Conservation (phyloP, 2,113 vertebrate genomes). For the Rattus rattus region DNA sequence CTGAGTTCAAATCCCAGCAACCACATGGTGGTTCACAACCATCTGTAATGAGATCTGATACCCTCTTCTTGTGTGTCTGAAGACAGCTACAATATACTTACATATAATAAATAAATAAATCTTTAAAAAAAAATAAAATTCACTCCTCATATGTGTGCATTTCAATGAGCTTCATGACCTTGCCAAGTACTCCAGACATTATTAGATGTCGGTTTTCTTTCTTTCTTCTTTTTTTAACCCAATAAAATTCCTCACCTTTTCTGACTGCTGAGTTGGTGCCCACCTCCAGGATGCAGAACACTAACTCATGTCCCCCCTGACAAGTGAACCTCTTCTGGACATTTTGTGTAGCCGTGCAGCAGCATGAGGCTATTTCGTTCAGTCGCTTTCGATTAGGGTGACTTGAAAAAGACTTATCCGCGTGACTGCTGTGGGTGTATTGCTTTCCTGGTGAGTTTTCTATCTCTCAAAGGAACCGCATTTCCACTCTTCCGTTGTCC, state of each 20-base stretch:
- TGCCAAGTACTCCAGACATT: neutral
- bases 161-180: neutral
- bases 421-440: neutral
- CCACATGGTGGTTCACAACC: too few relatives aligned
- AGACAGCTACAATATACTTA: too few relatives aligned
- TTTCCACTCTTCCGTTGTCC: neutral
- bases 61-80: too few relatives aligned
- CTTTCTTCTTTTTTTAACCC: neutral
- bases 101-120: too few relatives aligned
- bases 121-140: constrained; percentile 44
- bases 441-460: neutral
- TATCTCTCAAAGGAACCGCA: neutral
- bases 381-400: neutral
- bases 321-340: neutral
- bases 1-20: too few relatives aligned
- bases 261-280: neutral
- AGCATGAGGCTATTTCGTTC: neutral
- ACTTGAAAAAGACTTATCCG: neutral
- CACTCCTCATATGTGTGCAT: neutral
- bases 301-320: neutral
- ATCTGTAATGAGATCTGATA: too few relatives aligned
- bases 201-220: neutral
- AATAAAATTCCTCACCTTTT: neutral
- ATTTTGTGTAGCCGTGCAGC: neutral
- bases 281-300: neutral